Base-by-base conservation (phyloP, 1,140 invertebrate species). In the Nebria ingens region DNA sequence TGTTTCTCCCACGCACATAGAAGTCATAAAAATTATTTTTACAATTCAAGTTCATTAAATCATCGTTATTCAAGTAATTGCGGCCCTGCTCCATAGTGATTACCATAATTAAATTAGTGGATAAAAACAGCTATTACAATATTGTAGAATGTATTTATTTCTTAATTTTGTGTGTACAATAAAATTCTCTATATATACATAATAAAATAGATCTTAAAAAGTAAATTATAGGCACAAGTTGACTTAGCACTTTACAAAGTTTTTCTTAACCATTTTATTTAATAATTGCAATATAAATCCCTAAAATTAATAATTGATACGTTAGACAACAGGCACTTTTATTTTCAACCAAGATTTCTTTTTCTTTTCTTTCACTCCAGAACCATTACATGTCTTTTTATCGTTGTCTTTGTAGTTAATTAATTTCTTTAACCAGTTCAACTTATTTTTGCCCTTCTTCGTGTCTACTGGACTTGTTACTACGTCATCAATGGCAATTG, bases 311-410 rank as follows among this genome's bases (percentile, higher is more conserved):
- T n/a, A n/a, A n/a, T n/a, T n/a, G n/a, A n/a, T n/a, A n/a, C n/a
- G n/a, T n/a, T n/a, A n/a, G n/a, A n/a, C n/a, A 21, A 20, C 13
- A 52, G 51, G 6, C 15, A 23, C 21, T 42, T 34, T 45, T 12
- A 17, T 11, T 45, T 45, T 45, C 6, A 11, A 11, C 15, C 6
- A 45, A 9, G 6, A 45, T 11, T 45, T 45, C 6, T 6, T 45
- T 45, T 45, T 45, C 40, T 45, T 45, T 17, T 45, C 25, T 34
- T 34, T 34, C 25, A 9, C 25, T n/a, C n/a, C 25, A 34, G n/a
- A 9, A n/a, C 25, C 25, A 34, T 34, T 34, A 34, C 25, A 34
- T 17, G 40, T 12, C 40, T 45, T 45, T 17, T 45, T 45, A 45
- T 45, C 17, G 9, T 45, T 17, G 17, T 45, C 15, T 45, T 45